These are phyloP conservation scores for Nyctalus aviator DNA, from an alignment of 2,797 vertebrate genomes.

Conservation along the genomic window DNA sequence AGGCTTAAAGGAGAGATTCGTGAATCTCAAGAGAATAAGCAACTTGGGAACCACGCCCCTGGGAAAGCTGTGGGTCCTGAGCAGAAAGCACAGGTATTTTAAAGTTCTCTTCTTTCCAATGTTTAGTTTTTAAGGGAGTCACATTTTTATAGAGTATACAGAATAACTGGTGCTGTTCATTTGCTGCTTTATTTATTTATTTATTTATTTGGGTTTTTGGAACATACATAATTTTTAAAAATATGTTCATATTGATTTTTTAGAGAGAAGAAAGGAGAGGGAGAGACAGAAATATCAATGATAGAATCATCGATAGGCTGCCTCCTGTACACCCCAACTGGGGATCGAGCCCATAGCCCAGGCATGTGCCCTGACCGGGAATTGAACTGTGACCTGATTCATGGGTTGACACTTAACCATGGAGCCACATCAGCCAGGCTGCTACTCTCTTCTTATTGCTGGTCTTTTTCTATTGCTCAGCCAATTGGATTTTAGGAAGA, in stretches of 20 bases:
- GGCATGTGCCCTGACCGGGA: no score
- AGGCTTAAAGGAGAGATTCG: constrained; percentile 82
- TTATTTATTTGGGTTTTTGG: no score
- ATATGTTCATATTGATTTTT: no score
- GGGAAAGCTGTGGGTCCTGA: background rate
- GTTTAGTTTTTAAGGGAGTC: background rate
- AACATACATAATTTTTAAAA: no score
- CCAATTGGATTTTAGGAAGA: constrained; percentile 28
- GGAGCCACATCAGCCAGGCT: background rate
- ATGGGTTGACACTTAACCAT: no score
- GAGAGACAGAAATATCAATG: no score
- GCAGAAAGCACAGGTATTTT: constrained; percentile 69
- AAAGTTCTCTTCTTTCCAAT: background rate
- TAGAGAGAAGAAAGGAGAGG: no score
- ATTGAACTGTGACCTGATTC: no score
- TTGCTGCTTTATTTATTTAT: background rate
- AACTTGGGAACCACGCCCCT: constrained; percentile 12
- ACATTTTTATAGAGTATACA: background rate
- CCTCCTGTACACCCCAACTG: background rate
- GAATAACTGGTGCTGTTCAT: background rate
- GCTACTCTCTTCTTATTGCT: background rate
- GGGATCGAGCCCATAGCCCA: no score
- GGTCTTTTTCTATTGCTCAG: background rate
- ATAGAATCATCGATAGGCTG: no score
- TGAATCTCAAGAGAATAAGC: constrained; percentile 75